phyloP scores from a whole-genome alignment of 2,888 invertebrate species.

The Caenorhabditis sp. region DNA sequence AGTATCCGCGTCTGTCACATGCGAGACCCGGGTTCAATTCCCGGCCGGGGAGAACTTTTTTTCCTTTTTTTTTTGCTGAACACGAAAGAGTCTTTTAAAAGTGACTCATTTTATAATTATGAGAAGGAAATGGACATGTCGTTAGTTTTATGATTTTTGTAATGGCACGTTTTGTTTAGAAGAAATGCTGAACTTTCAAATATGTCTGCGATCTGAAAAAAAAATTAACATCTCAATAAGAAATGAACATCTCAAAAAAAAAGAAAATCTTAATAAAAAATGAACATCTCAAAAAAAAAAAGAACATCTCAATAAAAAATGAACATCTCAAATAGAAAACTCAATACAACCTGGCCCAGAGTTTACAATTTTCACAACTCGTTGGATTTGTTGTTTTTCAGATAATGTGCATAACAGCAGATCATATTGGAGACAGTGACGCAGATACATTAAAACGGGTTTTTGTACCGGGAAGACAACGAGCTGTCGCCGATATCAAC shows the following conservation, averaged over 20 bases:
- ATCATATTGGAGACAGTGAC: constrained; percentile 55
- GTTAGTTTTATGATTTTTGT: not conserved
- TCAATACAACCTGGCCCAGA: too few species aligned
- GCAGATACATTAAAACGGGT: constrained; percentile 73
- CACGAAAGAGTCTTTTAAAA: too few species aligned
- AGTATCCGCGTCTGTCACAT: constrained; percentile 69
- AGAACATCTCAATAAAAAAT: not conserved
- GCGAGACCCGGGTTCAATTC: constrained; percentile 69
- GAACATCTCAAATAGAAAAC: too few species aligned
- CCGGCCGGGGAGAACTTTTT: constrained; percentile 64
- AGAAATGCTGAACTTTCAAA: too few species aligned
- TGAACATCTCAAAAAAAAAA: not conserved
- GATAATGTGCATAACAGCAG: constrained; percentile 67
- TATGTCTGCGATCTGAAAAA: too few species aligned
- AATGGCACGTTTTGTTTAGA: too few species aligned
- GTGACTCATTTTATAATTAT: too few species aligned
- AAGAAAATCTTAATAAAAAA: not conserved
- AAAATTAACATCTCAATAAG: too few species aligned
- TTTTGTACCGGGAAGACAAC: constrained; percentile 86
- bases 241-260: not conserved
- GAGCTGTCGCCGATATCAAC: constrained; percentile 83
- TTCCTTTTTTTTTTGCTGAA: constrained; percentile 6
- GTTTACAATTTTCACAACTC: too few species aligned
- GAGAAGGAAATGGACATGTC: too few species aligned
- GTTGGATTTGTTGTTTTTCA: constrained; percentile 46